These are phyloP conservation scores for Hypsopygia costalis DNA, from an alignment of 2,888 invertebrate genomes.

Conservation along the genomic window DNA sequence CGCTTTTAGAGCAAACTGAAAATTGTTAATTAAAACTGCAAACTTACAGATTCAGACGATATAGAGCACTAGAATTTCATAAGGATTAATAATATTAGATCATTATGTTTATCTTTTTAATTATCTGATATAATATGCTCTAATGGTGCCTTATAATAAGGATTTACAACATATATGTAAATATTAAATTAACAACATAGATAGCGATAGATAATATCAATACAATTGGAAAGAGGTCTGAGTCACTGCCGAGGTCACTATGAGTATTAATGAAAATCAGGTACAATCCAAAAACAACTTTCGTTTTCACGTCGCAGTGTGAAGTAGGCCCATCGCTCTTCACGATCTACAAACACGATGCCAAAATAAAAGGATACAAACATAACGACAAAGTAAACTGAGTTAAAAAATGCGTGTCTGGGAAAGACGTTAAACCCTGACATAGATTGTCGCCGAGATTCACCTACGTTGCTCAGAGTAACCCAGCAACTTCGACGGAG, in stretches of 20 bases:
- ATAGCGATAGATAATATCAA: constrained; percentile 12
- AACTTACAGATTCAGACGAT: too few species aligned
- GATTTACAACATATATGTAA: constrained; percentile 7
- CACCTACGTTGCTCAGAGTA: constrained; percentile 33
- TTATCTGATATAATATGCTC: not conserved
- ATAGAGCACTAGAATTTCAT: not conserved
- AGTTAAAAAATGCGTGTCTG: constrained; percentile 44
- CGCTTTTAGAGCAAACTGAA: not conserved
- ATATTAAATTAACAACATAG: constrained; percentile 15
- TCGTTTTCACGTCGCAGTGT: constrained; percentile 54
- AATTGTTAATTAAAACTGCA: not conserved
- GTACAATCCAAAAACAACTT: constrained; percentile 50
- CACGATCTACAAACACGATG: constrained; percentile 38
- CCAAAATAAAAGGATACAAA: constrained; percentile 46
- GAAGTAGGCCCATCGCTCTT: constrained; percentile 23
- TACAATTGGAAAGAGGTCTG: constrained; percentile 5
- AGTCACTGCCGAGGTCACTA: not conserved
- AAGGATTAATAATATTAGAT: not conserved
- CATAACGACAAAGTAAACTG: constrained; percentile 54
- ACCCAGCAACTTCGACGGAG: constrained; percentile 1
- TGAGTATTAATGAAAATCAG: constrained; percentile 32
- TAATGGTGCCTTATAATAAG: constrained; percentile 5
- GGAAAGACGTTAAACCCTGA: constrained; percentile 39
- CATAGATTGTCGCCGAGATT: constrained; percentile 46
- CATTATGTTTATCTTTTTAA: not conserved